A percentile compares a stretch with the other conserved stretches of the same genome.
These are phyloP conservation scores for Chiridota heheva DNA, from an alignment of 35 echinoderm and acorn worm species.

Conservation along the genomic window DNA sequence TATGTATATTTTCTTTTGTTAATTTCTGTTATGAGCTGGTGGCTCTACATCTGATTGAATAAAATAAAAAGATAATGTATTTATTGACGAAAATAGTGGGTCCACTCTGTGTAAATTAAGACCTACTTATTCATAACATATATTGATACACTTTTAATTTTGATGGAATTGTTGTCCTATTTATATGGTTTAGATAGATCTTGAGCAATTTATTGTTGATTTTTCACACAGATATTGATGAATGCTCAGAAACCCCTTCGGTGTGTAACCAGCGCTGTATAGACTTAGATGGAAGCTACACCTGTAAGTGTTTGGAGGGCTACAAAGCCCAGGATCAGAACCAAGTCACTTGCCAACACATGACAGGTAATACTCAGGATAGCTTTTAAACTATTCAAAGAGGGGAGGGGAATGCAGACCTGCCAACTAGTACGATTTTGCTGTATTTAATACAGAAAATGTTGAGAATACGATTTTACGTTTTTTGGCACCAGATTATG, in stretches of 20 bases:
- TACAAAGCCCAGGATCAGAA: neutral
- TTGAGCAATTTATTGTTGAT: neutral
- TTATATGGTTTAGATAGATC: neutral
- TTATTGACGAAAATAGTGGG: too few relatives aligned
- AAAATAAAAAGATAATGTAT: too few relatives aligned
- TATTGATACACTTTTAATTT: neutral
- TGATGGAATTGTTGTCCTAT: neutral
- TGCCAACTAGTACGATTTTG: too few relatives aligned
- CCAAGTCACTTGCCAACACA: conserved; percentile 25
- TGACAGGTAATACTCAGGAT: conserved; percentile 25
- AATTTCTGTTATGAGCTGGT: too few relatives aligned
- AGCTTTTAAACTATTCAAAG: neutral
- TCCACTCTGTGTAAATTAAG: too few relatives aligned
- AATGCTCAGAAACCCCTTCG: conserved; percentile 48
- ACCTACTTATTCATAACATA: neutral
- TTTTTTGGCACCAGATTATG: neutral
- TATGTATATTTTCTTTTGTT: too few relatives aligned
- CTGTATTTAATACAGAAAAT: neutral
- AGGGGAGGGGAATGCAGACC: too few relatives aligned
- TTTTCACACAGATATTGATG: conserved; percentile 49
- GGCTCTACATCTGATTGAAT: too few relatives aligned
- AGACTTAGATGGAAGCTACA: conserved; percentile 25
- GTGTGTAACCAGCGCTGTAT: conserved; percentile 53
- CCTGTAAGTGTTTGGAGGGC: conserved; percentile 45
- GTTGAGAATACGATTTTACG: neutral